These are phyloP conservation scores for Entomobrya proxima DNA, from an alignment of 2,888 invertebrate species.

Conservation along the genomic window DNA sequence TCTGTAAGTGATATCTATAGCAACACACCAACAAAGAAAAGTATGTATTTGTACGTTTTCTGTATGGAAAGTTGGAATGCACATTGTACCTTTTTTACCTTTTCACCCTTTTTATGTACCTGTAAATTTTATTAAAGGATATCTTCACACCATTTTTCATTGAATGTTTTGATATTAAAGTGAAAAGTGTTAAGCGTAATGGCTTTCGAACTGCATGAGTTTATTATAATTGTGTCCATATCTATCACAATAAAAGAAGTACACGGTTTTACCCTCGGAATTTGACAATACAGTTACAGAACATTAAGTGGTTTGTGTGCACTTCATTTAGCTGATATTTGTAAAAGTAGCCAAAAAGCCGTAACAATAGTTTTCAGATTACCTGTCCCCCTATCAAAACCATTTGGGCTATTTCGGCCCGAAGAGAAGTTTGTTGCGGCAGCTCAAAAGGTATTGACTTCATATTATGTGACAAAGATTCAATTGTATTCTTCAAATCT, in stretches of 20 bases:
- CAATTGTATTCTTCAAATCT: too few relatives aligned
- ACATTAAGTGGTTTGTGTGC: slow-evolving; percentile 6
- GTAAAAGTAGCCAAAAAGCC: not conserved
- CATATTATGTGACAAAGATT: too few relatives aligned
- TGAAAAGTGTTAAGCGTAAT: not conserved
- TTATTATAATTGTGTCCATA: not conserved
- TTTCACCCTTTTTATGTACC: slow-evolving; percentile 47
- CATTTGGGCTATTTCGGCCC: too few relatives aligned
- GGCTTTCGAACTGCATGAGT: not conserved
- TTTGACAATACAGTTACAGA: not conserved
- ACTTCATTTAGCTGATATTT: slow-evolving; percentile 18
- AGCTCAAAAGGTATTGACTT: too few relatives aligned
- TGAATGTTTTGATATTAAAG: not conserved
- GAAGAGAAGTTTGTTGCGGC: too few relatives aligned
- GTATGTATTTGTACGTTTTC: not conserved
- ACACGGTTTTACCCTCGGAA: not conserved
- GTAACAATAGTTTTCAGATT: too few relatives aligned
- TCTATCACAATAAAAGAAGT: not conserved
- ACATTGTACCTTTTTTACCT: not conserved
- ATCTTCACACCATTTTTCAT: not conserved
- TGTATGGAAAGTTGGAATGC: not conserved
- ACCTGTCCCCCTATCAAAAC: too few relatives aligned
- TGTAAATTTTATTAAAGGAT: not conserved
- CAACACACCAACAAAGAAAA: not conserved
- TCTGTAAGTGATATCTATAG: not conserved